Conservation (phyloP, 2,113 vertebrate species). For the Dendropsophus ebraccatus region DNA sequence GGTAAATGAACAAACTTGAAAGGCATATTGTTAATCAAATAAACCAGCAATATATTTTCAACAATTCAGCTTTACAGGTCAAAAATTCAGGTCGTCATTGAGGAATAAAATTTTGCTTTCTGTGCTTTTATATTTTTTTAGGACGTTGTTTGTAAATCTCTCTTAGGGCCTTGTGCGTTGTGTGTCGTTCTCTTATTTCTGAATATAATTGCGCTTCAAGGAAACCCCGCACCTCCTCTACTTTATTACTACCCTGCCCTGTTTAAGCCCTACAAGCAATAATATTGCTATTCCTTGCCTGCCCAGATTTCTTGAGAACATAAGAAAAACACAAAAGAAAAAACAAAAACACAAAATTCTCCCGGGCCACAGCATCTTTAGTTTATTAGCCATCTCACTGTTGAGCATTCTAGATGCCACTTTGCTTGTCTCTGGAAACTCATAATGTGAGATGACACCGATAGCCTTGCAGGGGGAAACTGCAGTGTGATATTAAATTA, state of each 20-base stretch:
- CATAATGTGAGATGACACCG: slow-evolving; percentile 48
- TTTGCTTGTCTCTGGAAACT: slow-evolving; percentile 56
- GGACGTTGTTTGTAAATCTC: no score
- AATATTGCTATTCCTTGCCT: slow-evolving; percentile 32
- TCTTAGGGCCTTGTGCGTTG: neutral
- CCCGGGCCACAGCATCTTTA: slow-evolving; percentile 43
- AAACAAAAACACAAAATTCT: slow-evolving; percentile 46
- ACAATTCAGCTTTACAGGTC: neutral
- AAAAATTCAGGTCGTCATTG: neutral
- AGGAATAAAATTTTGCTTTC: neutral
- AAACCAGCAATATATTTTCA: no score
- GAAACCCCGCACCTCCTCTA: slow-evolving; percentile 26
- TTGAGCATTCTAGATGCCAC: slow-evolving; percentile 38
- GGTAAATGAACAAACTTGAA: neutral
- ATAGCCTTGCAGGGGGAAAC: slow-evolving; percentile 32
- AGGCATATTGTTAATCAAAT: no score
- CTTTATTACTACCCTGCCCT: slow-evolving; percentile 49
- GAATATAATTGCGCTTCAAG: slow-evolving; percentile 43
- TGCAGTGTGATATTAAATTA: slow-evolving; percentile 40
- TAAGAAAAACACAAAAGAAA: slow-evolving; percentile 17
- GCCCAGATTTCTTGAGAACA: slow-evolving; percentile 49
- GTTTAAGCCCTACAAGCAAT: slow-evolving; percentile 50
- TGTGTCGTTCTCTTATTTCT: slow-evolving; percentile 24
- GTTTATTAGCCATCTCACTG: slow-evolving; percentile 29
- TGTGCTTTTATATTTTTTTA: neutral